A percentile compares a stretch with the other conserved stretches of the same genome.
phyloP scores from a whole-genome alignment of 1,140 invertebrate genomes.

The Zaprionus nigranus region DNA sequence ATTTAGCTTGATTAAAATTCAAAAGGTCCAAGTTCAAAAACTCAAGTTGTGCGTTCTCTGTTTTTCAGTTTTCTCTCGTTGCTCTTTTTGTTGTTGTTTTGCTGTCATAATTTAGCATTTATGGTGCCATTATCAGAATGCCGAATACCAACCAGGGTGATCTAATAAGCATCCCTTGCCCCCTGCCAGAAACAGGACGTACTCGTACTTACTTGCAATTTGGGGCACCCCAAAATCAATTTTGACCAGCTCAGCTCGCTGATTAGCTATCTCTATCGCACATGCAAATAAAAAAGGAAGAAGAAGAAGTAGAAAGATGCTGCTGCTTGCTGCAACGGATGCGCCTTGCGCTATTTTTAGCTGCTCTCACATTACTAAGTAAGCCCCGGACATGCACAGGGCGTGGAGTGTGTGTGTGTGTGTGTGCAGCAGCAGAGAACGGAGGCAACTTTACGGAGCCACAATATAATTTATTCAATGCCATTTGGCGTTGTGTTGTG shows the following conservation, averaged over 20 bases:
- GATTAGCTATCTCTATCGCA: conserved; percentile 31
- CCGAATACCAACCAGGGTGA: conserved; percentile 31
- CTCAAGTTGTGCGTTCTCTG: conserved; percentile 23
- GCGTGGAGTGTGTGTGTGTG: conserved; percentile 29
- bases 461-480: conserved; percentile 83
- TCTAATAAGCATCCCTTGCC: conserved; percentile 32
- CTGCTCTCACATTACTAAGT: conserved; percentile 38
- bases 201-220: conserved; percentile 5
- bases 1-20: conserved; percentile 81
- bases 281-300: conserved; percentile 38
- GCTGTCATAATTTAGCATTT: conserved; percentile 70
- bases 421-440: conserved; percentile 25
- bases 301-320: too few species aligned
- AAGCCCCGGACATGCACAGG: conserved; percentile 46
- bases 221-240: conserved; percentile 41
- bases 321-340: neutral
- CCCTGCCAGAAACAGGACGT: neutral
- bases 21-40: conserved; percentile 60
- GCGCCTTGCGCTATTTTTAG: conserved; percentile 1
- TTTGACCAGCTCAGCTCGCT: conserved; percentile 39
- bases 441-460: conserved; percentile 72
- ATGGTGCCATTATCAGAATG: conserved; percentile 60
- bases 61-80: conserved; percentile 8
- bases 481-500: conserved; percentile 50
- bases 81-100: conserved; percentile 8